These are phyloP conservation scores for Oncopeltus fasciatus DNA, from an alignment of 1,140 invertebrate genomes.

Conservation along the genomic window DNA sequence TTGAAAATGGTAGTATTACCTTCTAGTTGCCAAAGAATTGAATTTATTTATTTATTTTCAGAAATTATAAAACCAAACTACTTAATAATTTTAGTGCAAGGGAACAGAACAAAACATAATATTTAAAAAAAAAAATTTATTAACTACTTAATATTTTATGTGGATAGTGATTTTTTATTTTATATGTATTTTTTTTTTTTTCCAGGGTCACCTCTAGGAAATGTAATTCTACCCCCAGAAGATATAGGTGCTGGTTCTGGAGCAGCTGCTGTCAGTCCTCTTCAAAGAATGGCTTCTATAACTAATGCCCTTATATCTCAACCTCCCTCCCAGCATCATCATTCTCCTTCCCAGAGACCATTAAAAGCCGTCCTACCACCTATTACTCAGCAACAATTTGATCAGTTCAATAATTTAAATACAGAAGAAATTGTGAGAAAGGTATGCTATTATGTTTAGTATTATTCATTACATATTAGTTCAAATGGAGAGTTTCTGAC, in stretches of 20 bases:
- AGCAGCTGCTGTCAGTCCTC: slow-evolving; percentile 69
- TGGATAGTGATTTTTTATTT: neutral
- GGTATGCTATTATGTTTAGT: slow-evolving; percentile 35
- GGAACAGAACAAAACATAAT: no score
- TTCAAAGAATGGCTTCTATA: slow-evolving; percentile 94
- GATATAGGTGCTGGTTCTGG: slow-evolving; percentile 39
- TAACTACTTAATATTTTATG: no score
- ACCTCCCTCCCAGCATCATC: slow-evolving; percentile 67
- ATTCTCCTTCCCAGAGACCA: slow-evolving; percentile 65
- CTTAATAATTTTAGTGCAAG: no score
- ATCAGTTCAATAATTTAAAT: slow-evolving; percentile 94
- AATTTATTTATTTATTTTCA: no score
- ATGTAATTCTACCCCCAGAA: slow-evolving; percentile 67
- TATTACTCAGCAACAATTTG: slow-evolving; percentile 97
- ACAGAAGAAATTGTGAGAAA: slow-evolving; percentile 96
- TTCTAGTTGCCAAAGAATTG: no score
- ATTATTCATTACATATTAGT: no score
- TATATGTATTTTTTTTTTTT: neutral
- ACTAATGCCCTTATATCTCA: slow-evolving; percentile 91
- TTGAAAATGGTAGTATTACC: no score
- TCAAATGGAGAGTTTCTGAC: no score
- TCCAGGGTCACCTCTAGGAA: slow-evolving; percentile 56
- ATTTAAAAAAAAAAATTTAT: no score
- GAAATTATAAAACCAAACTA: no score
- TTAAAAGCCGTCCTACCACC: slow-evolving; percentile 91